Evolutionary conservation across 2,888 invertebrate genomes (phyloP).

Genomic region (Xestia xanthographa): DNA sequence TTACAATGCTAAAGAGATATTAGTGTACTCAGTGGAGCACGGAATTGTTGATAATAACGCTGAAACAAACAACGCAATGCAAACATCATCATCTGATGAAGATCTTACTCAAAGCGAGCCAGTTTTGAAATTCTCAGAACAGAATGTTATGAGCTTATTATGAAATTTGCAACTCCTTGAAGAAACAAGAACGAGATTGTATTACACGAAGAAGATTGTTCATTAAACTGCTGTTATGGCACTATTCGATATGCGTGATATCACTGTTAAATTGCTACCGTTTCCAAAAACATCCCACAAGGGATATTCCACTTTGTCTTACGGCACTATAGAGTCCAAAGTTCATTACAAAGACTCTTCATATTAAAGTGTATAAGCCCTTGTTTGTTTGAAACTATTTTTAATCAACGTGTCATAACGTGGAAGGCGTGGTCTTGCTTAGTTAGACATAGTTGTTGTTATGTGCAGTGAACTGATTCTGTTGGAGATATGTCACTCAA

Average conservation of each 20-base stretch:
- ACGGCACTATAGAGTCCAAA: not conserved
- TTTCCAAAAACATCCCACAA: constrained; percentile 8
- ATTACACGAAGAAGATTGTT: constrained; percentile 20
- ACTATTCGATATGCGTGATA: constrained; percentile 53
- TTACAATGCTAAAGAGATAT: constrained; percentile 28
- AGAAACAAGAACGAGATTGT: constrained; percentile 27
- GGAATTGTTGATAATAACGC: constrained; percentile 19
- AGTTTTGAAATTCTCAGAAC: constrained; percentile 34
- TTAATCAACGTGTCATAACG: constrained; percentile 42
- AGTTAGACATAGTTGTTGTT: constrained; percentile 2
- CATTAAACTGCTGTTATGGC: constrained; percentile 48
- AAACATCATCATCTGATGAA: constrained; percentile 18
- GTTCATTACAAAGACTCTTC: not conserved
- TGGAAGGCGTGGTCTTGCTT: not conserved
- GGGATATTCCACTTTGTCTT: constrained; percentile 18
- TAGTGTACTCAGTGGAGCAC: constrained; percentile 33
- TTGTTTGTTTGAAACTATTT: constrained; percentile 52
- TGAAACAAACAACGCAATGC: constrained; percentile 34
- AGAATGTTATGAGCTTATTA: constrained; percentile 19
- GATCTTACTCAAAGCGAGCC: constrained; percentile 1
- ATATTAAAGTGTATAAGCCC: constrained; percentile 21
- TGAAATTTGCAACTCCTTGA: constrained; percentile 30
- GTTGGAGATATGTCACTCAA: not conserved
- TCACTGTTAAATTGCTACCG: constrained; percentile 42
- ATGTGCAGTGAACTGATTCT: constrained; percentile 8